These are phyloP conservation scores for Sebastes cheni DNA, from an alignment of 2,797 vertebrate genomes.

Conservation along the genomic window DNA sequence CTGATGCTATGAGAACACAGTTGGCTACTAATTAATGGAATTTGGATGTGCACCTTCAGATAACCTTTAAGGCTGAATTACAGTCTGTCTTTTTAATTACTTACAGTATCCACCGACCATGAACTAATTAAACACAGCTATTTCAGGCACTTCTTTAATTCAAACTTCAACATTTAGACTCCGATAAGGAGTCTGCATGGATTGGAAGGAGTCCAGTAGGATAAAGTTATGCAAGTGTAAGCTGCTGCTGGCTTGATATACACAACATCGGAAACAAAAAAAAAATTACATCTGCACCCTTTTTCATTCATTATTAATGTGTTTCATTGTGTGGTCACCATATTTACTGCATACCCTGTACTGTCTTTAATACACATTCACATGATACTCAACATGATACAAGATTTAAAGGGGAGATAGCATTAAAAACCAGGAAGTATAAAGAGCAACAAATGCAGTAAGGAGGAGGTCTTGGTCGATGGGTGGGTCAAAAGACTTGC, in stretches of 20 bases:
- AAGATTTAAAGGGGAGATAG: no score
- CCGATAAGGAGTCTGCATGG: background rate
- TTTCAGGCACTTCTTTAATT: slow-evolving; percentile 10
- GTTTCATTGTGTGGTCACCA: background rate
- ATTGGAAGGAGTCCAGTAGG: background rate
- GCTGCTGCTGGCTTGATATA: background rate
- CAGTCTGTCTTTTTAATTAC: slow-evolving; percentile 46
- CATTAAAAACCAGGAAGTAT: no score
- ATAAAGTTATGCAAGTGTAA: background rate
- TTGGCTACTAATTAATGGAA: slow-evolving; percentile 15
- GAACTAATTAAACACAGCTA: slow-evolving; percentile 33
- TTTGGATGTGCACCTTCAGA: slow-evolving; percentile 1
- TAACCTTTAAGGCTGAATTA: slow-evolving; percentile 35
- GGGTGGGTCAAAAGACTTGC: no score
- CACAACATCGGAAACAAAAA: background rate
- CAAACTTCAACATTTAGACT: slow-evolving; percentile 2
- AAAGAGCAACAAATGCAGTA: no score
- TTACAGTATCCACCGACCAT: background rate
- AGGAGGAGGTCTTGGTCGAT: no score
- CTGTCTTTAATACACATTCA: background rate
- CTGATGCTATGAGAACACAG: background rate
- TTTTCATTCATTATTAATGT: background rate
- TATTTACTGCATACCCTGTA: background rate
- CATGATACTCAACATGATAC: background rate
- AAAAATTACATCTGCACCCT: background rate